phyloP scores from a whole-genome alignment of 2,888 invertebrate genomes.

The Auanema freiburgensis region DNA sequence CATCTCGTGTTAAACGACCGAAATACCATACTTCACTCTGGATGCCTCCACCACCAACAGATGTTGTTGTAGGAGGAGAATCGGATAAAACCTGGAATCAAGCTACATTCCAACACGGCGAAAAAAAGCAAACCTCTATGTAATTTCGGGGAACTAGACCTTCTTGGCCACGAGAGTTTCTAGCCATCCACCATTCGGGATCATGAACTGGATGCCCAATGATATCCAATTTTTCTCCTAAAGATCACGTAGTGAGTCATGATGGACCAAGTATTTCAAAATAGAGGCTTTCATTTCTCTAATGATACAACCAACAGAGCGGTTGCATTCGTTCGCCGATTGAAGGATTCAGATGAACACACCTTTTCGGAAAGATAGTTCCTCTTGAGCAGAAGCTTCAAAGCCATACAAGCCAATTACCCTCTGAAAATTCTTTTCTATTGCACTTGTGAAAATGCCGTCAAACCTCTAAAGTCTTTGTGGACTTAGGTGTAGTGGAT shows the following conservation, averaged over 20 bases:
- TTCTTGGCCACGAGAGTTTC: constrained; percentile 86
- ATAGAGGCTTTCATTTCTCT: too few species aligned
- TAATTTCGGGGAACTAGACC: constrained; percentile 85
- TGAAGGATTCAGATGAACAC: neutral
- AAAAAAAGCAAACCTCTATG: constrained; percentile 63
- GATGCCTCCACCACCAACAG: constrained; percentile 11
- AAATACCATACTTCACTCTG: constrained; percentile 83
- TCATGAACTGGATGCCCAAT: constrained; percentile 93
- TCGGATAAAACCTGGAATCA: constrained; percentile 8
- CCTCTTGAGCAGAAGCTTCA: constrained; percentile 75
- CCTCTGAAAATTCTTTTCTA: constrained; percentile 19
- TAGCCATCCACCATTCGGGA: constrained; percentile 97
- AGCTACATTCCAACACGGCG: neutral
- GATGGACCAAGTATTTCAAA: too few species aligned
- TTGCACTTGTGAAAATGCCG: neutral
- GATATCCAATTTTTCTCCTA: constrained; percentile 83
- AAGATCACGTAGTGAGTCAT: too few species aligned
- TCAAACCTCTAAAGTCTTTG: neutral
- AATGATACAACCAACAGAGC: too few species aligned
- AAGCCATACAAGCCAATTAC: constrained; percentile 61
- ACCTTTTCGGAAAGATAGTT: constrained; percentile 54
- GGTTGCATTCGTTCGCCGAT: too few species aligned
- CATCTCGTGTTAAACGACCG: constrained; percentile 89
- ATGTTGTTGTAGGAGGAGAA: constrained; percentile 18
- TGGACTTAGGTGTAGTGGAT: neutral